Conservation (phyloP, 1,140 invertebrate species). For the Carcinoscorpius rotundicauda region DNA sequence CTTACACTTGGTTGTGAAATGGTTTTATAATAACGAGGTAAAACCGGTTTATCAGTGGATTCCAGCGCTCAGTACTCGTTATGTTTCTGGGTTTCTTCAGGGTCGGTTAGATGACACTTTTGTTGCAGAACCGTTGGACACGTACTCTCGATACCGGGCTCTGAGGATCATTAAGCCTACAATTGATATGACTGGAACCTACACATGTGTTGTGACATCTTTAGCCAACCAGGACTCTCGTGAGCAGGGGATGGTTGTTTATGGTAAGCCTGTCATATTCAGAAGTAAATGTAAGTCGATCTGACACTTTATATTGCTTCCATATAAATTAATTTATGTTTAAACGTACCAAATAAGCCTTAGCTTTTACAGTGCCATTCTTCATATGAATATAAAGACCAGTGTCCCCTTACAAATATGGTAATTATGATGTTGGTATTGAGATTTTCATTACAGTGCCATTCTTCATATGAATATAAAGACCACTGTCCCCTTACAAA, state of each 20-base stretch:
- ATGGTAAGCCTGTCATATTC: conserved; percentile 24
- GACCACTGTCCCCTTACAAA: no score
- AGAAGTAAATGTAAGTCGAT: no score
- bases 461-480: no score
- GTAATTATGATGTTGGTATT: no score
- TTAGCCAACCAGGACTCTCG: conserved; percentile 51
- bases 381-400: no score
- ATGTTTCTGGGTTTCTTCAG: conserved; percentile 43
- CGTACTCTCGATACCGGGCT: conserved; percentile 55
- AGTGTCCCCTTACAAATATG: no score
- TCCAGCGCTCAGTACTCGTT: conserved; percentile 42
- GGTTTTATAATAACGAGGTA: conserved; percentile 55
- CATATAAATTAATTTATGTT: no score
- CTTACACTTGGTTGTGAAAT: conserved; percentile 56
- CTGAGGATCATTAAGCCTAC: conserved; percentile 57
- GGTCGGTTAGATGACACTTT: conserved; percentile 56
- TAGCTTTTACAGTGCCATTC: no score
- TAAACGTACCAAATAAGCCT: no score
- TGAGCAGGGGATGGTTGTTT: conserved; percentile 58
- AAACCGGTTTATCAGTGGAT: conserved; percentile 70
- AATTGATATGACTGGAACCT: conserved; percentile 59
- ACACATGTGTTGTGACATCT: conserved; percentile 62
- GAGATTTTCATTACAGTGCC: no score
- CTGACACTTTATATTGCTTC: no score
- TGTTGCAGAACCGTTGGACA: conserved; percentile 44